phyloP scores from a whole-genome alignment of 2,888 invertebrate species.

The Dolichopus griseipennis region DNA sequence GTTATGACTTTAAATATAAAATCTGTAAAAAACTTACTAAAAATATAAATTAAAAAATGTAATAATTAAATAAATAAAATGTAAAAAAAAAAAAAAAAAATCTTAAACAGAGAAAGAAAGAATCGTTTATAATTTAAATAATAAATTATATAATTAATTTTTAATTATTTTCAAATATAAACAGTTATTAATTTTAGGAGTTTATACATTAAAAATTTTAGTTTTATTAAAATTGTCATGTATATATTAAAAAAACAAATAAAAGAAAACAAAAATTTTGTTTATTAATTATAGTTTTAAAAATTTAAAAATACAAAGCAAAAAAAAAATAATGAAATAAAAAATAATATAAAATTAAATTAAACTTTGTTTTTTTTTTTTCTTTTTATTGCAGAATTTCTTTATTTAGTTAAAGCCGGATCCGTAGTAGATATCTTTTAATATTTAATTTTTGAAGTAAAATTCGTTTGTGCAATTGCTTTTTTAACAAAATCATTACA shows the following conservation, averaged over 20 bases:
- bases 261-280: background rate
- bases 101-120: background rate
- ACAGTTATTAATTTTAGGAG: background rate
- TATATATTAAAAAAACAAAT: background rate
- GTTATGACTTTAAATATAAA: too few species aligned
- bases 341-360: conserved; percentile 5
- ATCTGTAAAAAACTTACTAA: too few species aligned
- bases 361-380: too few species aligned
- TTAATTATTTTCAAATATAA: background rate
- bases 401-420: too few species aligned
- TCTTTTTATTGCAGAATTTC: too few species aligned
- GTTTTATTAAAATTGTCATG: conserved; percentile 6
- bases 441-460: too few species aligned
- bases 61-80: background rate
- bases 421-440: too few species aligned
- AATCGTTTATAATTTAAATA: background rate
- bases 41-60: too few species aligned
- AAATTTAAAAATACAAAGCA: background rate
- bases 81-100: background rate
- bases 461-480: too few species aligned
- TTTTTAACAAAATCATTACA: too few species aligned
- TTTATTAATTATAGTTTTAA: conserved; percentile 1
- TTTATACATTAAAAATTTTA: conserved; percentile 6
- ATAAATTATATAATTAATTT: background rate
- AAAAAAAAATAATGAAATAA: conserved; percentile 1